A percentile compares a stretch with the other conserved stretches of the same genome.
phyloP scores from a whole-genome alignment of 2,888 invertebrate genomes.

The Scaptomyza polygonia region DNA sequence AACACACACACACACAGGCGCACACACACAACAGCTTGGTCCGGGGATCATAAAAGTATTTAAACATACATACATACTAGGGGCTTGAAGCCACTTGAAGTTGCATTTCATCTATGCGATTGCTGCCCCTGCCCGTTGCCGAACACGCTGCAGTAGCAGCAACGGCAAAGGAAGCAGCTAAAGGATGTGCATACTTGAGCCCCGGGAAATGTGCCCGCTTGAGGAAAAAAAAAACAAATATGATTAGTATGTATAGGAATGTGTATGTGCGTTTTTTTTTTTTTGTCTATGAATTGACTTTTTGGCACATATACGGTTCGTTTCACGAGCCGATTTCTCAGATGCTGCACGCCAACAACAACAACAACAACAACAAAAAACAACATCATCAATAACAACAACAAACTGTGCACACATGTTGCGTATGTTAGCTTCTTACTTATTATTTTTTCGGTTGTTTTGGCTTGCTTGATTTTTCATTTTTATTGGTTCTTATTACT shows the following conservation, averaged over 20 bases:
- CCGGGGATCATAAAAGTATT: constrained; percentile 46
- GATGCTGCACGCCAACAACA: constrained; percentile 33
- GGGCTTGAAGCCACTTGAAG: constrained; percentile 42
- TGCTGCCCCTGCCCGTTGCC: background rate
- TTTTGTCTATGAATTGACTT: constrained; percentile 57
- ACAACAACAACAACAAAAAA: constrained; percentile 14
- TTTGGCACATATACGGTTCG: constrained; percentile 63
- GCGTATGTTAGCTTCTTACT: constrained; percentile 50
- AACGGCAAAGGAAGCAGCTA: constrained; percentile 50
- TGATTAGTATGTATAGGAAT: constrained; percentile 2
- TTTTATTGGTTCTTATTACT: background rate
- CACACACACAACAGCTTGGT: constrained; percentile 21
- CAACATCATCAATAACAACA: constrained; percentile 28
- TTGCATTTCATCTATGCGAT: constrained; percentile 27
- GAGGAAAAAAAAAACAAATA: constrained; percentile 37
- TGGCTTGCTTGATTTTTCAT: constrained; percentile 28
- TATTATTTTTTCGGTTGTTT: constrained; percentile 17
- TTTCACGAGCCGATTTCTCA: constrained; percentile 52
- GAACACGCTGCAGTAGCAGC: constrained; percentile 1
- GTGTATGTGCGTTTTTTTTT: constrained; percentile 22
- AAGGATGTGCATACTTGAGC: constrained; percentile 70
- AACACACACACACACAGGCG: background rate
- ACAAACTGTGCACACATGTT: constrained; percentile 63
- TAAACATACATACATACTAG: constrained; percentile 15
- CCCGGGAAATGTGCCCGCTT: constrained; percentile 44